Conservation (phyloP, 2,797 vertebrate species). For the Numenius phaeopus region DNA sequence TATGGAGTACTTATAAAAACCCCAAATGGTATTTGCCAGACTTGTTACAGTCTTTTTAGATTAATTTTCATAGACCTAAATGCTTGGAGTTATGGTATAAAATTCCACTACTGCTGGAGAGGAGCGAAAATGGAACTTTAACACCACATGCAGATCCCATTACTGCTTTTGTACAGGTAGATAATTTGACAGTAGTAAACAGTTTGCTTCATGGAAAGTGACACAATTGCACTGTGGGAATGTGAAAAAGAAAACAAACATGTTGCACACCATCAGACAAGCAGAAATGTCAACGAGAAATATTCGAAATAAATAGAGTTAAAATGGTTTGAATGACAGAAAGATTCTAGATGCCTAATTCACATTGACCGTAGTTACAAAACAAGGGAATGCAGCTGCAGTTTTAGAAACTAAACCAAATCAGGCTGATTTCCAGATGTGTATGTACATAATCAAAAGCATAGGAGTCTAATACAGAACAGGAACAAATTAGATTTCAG, state of each 20-base stretch:
- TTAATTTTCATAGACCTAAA: constrained; percentile 31
- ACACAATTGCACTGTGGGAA: constrained; percentile 24
- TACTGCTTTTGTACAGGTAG: constrained; percentile 46
- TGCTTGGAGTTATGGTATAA: neutral
- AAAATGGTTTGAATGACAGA: neutral
- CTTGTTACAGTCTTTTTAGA: neutral
- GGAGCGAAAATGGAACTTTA: constrained; percentile 23
- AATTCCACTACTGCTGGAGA: neutral
- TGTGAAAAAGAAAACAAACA: constrained; percentile 44
- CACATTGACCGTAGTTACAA: neutral
- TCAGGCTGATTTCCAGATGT: constrained; percentile 11
- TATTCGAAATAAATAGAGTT: neutral
- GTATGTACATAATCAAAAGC: neutral
- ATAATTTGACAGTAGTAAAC: constrained; percentile 52
- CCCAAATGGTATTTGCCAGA: neutral
- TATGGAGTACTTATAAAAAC: neutral
- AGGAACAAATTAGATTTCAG: neutral
- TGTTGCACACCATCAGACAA: constrained; percentile 6
- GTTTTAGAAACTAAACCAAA: neutral
- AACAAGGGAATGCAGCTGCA: neutral
- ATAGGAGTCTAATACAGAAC: neutral
- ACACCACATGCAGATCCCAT: neutral
- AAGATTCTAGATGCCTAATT: constrained; percentile 6
- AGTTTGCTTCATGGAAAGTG: constrained; percentile 51
- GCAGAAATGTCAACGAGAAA: neutral